These are phyloP conservation scores for Podarcis raffonei DNA, from an alignment of 2,113 vertebrate genomes.

Conservation along the genomic window DNA sequence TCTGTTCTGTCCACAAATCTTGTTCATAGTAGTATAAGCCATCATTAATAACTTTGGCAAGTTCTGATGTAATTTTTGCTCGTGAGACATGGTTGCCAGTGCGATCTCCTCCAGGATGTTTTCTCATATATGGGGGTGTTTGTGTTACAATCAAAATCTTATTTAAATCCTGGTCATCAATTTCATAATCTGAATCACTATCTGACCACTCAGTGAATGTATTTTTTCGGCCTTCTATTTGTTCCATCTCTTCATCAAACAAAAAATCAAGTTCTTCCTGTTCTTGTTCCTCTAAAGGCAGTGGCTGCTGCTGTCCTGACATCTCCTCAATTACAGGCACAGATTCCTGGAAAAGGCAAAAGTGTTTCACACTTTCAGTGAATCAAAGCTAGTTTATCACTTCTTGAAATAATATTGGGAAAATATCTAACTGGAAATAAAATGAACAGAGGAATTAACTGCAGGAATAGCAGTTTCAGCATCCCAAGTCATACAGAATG, in stretches of 20 bases:
- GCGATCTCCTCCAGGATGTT: conserved; percentile 70
- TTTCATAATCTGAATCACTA: conserved; percentile 81
- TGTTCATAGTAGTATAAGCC: conserved; percentile 80
- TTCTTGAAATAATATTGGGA: neutral
- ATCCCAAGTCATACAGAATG: neutral
- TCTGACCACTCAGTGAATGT: conserved; percentile 78
- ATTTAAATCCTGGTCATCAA: conserved; percentile 80
- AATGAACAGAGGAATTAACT: neutral
- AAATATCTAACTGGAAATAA: neutral
- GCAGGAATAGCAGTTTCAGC: fast-evolving
- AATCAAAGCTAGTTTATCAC: conserved; percentile 9
- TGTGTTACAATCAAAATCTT: conserved; percentile 83
- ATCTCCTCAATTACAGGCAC: conserved; percentile 42
- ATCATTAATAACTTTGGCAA: conserved; percentile 80
- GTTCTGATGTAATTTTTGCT: conserved; percentile 76
- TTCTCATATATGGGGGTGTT: conserved; percentile 76
- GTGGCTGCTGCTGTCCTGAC: conserved; percentile 53
- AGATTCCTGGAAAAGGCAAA: conserved; percentile 71
- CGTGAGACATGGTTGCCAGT: conserved; percentile 63
- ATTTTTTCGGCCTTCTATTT: conserved; percentile 70
- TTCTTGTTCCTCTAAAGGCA: conserved; percentile 67
- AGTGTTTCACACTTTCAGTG: neutral
- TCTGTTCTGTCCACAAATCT: conserved; percentile 76
- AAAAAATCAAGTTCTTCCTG: conserved; percentile 93
- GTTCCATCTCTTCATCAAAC: conserved; percentile 80